A percentile compares a stretch with the other conserved stretches of the same genome.
Conservation (phyloP, 2,113 vertebrate species). For the Pogonocichla stellata region DNA sequence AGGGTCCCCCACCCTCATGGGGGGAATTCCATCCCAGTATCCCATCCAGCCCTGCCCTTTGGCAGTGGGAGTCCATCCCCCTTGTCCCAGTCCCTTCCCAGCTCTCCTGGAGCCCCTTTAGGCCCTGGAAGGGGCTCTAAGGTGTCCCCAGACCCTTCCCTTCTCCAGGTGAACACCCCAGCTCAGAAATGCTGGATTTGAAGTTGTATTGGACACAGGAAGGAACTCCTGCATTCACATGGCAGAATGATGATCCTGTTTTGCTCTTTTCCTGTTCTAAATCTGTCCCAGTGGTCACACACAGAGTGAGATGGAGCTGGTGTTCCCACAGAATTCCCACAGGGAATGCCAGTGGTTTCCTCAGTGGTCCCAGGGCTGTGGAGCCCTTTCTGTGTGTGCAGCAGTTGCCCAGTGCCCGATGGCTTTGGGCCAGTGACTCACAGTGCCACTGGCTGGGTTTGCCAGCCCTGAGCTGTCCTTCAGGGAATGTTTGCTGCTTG, state of each 20-base stretch:
- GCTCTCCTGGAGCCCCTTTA: neutral
- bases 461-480: neutral
- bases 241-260: neutral
- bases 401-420: neutral
- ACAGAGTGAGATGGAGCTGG: neutral
- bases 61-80: neutral
- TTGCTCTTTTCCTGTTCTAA: neutral
- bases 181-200: neutral
- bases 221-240: neutral
- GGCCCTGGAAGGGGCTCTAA: neutral
- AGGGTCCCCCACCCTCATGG: neutral
- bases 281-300: neutral
- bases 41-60: accelerated
- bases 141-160: neutral
- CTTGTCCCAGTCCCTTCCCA: neutral
- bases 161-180: neutral
- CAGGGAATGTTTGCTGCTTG: neutral
- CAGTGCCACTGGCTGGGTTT: neutral
- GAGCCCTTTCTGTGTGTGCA: neutral
- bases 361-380: neutral
- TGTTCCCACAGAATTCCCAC: neutral
- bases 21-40: accelerated
- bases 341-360: neutral
- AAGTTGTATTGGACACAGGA: neutral
- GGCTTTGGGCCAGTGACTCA: neutral